Evolutionary conservation across 2,113 vertebrate genomes (phyloP).

Genomic region (Carassius gibelio): DNA sequence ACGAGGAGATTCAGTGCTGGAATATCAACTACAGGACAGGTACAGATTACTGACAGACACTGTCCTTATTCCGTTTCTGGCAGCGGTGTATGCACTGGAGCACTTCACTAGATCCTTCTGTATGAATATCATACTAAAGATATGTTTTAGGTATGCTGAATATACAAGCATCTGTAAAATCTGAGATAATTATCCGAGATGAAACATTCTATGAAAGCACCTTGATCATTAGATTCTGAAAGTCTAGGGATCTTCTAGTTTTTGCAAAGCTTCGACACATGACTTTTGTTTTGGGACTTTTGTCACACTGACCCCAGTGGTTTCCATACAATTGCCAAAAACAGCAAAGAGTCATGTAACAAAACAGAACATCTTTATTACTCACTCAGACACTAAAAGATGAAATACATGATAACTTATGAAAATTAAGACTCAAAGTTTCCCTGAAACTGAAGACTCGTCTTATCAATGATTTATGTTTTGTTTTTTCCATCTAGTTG

Average conservation of each 20-base stretch:
- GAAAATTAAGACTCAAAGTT: too few species aligned
- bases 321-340: too few species aligned
- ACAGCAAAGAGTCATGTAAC: too few species aligned
- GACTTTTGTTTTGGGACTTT: too few species aligned
- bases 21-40: conserved; percentile 95
- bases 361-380: too few species aligned
- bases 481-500: too few species aligned
- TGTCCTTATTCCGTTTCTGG: conserved; percentile 85
- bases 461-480: too few species aligned
- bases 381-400: too few species aligned
- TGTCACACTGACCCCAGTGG: too few species aligned
- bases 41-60: conserved; percentile 54
- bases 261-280: too few species aligned
- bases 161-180: not conserved
- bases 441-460: too few species aligned
- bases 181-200: not conserved
- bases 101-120: conserved; percentile 78
- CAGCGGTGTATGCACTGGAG: conserved; percentile 84
- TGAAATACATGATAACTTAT: too few species aligned
- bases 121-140: conserved; percentile 53
- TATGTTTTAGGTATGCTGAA: not conserved
- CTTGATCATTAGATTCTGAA: not conserved
- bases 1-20: conserved; percentile 86
- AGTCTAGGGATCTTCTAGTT: not conserved
- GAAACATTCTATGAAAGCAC: not conserved